Evolutionary conservation across 2,888 invertebrate genomes (phyloP).

Genomic region (Synanthedon andrenaeformis): DNA sequence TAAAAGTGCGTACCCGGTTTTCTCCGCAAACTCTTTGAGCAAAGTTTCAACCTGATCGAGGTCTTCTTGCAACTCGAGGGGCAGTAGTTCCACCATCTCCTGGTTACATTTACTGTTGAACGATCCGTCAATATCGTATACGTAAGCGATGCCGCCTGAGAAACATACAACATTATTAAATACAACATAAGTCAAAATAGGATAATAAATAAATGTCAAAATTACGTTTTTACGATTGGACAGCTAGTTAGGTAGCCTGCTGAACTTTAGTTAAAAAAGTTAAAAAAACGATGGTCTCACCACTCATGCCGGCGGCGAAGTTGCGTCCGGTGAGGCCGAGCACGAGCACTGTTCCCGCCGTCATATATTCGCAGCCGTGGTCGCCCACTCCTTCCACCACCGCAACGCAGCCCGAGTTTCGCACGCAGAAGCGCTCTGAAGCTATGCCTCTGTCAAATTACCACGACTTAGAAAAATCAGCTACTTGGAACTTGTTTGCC

Average conservation of each 20-base stretch:
- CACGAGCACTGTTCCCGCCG: conserved; percentile 91
- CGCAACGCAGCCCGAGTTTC: conserved; percentile 96
- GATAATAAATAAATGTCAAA: not conserved
- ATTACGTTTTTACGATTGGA: not conserved
- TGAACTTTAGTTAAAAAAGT: not conserved
- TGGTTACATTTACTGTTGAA: conserved; percentile 90
- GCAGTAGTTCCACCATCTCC: conserved; percentile 94
- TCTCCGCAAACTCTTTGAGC: conserved; percentile 85
- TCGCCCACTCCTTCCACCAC: conserved; percentile 99
- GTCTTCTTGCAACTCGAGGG: conserved; percentile 83
- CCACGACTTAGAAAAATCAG: not conserved
- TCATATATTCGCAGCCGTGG: conserved; percentile 99
- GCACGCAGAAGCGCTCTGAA: conserved; percentile 97
- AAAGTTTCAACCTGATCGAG: conserved; percentile 79
- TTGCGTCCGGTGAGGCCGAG: conserved; percentile 96
- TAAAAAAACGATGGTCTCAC: conserved; percentile 31
- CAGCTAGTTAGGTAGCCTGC: not conserved
- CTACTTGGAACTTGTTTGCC: no score
- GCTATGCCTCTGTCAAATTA: conserved; percentile 83
- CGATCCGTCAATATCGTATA: conserved; percentile 89
- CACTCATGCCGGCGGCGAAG: conserved; percentile 99
- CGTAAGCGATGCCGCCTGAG: conserved; percentile 89
- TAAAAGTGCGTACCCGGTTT: conserved; percentile 75
- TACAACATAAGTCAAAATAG: no score
- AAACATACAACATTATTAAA: not conserved